phyloP scores from a whole-genome alignment of 1,140 invertebrate genomes.

The Orussus abietinus region DNA sequence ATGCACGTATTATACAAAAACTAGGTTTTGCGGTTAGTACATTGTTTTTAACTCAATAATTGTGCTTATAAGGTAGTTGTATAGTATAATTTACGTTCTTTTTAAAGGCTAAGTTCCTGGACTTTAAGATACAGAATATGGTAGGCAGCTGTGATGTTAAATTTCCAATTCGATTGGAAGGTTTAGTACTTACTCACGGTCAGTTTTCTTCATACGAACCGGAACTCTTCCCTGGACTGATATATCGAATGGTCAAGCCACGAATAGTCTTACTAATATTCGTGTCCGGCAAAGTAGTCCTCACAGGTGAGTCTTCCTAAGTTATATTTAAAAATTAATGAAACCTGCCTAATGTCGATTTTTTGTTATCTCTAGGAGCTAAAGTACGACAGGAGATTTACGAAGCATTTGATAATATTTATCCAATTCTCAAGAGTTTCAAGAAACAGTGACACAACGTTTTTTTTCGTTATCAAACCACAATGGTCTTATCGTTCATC shows the following conservation, averaged over 20 bases:
- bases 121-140: constrained; percentile 99
- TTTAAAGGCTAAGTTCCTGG: constrained; percentile 93
- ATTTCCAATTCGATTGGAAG: constrained; percentile 97
- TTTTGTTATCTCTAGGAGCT: constrained; percentile 65
- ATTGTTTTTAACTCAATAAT: too few species aligned
- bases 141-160: constrained; percentile 99
- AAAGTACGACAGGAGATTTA: constrained; percentile 98
- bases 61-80: too few species aligned
- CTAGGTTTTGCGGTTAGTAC: constrained; percentile 89
- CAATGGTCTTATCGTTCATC: too few species aligned
- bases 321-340: constrained; percentile 8
- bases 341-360: constrained; percentile 7
- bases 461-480: background rate
- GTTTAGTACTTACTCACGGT: constrained; percentile 91
- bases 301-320: constrained; percentile 76
- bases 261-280: constrained; percentile 98
- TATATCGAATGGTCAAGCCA: constrained; percentile 99
- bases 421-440: constrained; percentile 98
- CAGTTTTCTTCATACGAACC: constrained; percentile 97
- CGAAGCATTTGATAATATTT: constrained; percentile 99
- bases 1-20: constrained; percentile 99
- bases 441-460: constrained; percentile 75
- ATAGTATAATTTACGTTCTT: constrained; percentile 26
- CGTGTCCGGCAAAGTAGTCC: constrained; percentile 96
- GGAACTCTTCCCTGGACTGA: constrained; percentile 95